A percentile compares a stretch with the other conserved stretches of the same genome.
Evolutionary conservation across 2,797 vertebrate species (phyloP).

Genomic region (Tolypeutes matacus): DNA sequence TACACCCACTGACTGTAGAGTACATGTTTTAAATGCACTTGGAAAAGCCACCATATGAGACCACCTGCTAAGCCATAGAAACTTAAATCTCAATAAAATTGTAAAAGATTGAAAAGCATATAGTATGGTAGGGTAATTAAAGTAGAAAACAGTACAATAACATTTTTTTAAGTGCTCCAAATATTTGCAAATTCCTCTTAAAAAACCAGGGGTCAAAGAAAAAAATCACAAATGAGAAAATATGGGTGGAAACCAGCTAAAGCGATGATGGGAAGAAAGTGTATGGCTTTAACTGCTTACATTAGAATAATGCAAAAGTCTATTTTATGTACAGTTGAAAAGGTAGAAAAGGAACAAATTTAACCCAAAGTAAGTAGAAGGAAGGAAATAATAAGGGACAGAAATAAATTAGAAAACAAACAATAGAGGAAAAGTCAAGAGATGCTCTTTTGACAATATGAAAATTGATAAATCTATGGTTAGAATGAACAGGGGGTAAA

Average conservation of each 20-base stretch:
- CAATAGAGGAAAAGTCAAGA: background rate
- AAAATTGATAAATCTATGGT: background rate
- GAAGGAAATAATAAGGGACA: background rate
- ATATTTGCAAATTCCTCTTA: background rate
- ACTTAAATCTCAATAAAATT: background rate
- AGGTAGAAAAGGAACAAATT: background rate
- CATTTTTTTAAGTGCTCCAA: background rate
- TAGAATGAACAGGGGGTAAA: background rate
- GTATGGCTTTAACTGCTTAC: too few species aligned
- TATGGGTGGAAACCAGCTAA: background rate
- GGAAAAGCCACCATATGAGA: background rate
- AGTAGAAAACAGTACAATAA: background rate
- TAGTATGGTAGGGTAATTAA: background rate
- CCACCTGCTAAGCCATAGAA: background rate
- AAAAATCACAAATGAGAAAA: background rate
- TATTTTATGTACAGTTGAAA: background rate
- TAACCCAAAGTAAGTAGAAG: background rate
- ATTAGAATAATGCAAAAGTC: background rate
- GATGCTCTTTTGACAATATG: too few species aligned
- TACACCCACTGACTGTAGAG: background rate
- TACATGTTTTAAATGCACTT: background rate
- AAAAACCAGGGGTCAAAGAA: background rate
- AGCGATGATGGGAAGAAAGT: background rate
- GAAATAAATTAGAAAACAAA: background rate
- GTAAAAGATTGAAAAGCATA: background rate